Evolutionary conservation across 2,888 invertebrate genomes (phyloP), one percentile per base, ranked within the genome.

Genomic region (Himalopsyche anomala): DNA sequence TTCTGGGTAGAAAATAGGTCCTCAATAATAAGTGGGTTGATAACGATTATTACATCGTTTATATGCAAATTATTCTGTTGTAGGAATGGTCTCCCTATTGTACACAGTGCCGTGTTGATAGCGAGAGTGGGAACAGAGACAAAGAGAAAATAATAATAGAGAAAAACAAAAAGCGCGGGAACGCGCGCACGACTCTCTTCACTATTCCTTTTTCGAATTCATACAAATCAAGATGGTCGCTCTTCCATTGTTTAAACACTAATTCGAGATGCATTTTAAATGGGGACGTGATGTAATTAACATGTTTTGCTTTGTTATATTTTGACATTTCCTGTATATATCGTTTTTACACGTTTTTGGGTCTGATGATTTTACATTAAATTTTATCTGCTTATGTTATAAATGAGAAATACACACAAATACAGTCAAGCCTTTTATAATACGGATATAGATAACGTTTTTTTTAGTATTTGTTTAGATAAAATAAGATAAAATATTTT

Each of bases 141-240:
- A 62, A 62, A 62, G 62, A 62, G 62, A 62, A 62, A 62, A 62
- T 62, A 62, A 62, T 62, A 19, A 28, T 62, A 28, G 28, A 62
- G 62, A 62, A n/a, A 62, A 19, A 62, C 62, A 62, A 62, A 62
- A 62, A 62, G 62, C 62, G 62, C 62, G 62, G 62, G 62, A 62
- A 62, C 62, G n/a, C 62, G 62, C 62, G 62, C 62, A 62, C 62
- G 62, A 62, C 28, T 62, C 56, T 56, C 62, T 62, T 62, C 62
- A 28, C 19, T 28, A 28, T 62, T 62, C 62, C 19, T 62, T 62
- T 62, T 62, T 19, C n/a, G 19, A 62, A 62, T n/a, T 15, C 62
- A 19, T 19, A 19, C 62, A 62, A 62, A 62, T 62, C 62, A 19
- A 62, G 62, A 62, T 62, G 62, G 62, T 6, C 62, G 19, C 19